Evolutionary conservation across 2,797 vertebrate species (phyloP).

Genomic region (Holocentrus rufus): DNA sequence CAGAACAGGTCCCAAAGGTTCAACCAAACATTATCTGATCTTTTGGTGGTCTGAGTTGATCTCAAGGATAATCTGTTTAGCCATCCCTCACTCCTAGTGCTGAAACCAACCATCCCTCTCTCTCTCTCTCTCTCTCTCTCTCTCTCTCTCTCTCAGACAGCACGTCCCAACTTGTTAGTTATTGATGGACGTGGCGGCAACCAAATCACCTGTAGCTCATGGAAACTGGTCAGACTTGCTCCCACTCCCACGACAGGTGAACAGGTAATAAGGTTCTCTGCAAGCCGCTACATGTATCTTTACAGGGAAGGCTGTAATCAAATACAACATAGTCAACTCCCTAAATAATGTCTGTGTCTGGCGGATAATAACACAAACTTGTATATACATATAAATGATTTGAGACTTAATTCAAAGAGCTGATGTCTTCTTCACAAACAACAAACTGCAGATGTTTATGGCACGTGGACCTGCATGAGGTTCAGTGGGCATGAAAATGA

Average conservation of each 20-base stretch:
- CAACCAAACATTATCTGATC: not conserved
- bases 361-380: not conserved
- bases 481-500: no score
- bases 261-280: conserved; percentile 20
- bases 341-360: not conserved
- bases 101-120: not conserved
- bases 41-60: not conserved
- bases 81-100: no score
- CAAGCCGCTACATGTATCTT: conserved; percentile 49
- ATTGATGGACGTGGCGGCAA: conserved; percentile 25
- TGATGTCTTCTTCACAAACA: no score
- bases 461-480: no score
- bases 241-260: conserved; percentile 56
- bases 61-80: no score
- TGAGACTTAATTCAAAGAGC: not conserved
- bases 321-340: conserved; percentile 15
- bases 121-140: conserved; percentile 2
- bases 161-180: conserved; percentile 11
- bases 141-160: not conserved
- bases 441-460: no score
- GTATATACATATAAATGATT: not conserved
- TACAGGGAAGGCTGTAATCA: not conserved
- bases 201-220: not conserved
- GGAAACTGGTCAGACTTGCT: conserved; percentile 66
- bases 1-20: not conserved